Conservation (phyloP, 2,113 vertebrate genomes). For the Pachyramphus minor region DNA sequence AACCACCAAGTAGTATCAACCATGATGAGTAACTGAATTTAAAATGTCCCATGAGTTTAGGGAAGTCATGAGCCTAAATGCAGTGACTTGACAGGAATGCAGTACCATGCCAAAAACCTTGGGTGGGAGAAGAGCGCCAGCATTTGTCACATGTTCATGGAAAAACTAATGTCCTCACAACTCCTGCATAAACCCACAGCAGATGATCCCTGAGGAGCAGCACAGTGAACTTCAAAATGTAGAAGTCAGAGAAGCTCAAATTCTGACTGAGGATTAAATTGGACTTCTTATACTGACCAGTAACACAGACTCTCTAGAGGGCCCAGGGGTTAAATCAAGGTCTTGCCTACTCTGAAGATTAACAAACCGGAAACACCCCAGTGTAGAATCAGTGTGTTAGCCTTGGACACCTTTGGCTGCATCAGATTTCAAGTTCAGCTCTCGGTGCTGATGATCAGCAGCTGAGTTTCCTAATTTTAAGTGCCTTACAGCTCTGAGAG, state of each 20-base stretch:
- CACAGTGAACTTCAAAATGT: neutral
- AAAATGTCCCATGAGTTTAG: neutral
- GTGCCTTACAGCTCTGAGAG: neutral
- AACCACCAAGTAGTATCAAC: neutral
- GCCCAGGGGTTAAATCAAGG: neutral
- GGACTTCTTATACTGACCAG: neutral
- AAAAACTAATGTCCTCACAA: neutral
- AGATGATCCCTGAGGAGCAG: neutral
- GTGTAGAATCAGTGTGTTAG: neutral
- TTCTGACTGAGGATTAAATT: neutral
- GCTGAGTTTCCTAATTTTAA: neutral
- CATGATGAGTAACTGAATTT: neutral
- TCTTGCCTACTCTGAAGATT: neutral
- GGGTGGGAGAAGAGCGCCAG: neutral
- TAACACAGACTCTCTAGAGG: neutral
- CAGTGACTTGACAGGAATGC: neutral
- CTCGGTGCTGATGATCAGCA: neutral
- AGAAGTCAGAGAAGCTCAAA: neutral
- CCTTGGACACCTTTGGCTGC: neutral
- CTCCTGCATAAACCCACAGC: neutral
- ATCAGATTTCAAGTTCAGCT: neutral
- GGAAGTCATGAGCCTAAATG: neutral
- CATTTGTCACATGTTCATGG: neutral
- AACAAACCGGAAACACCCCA: neutral
- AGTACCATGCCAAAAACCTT: neutral